phyloP scores from a whole-genome alignment of 2,113 vertebrate genomes.

The Hylia prasina region DNA sequence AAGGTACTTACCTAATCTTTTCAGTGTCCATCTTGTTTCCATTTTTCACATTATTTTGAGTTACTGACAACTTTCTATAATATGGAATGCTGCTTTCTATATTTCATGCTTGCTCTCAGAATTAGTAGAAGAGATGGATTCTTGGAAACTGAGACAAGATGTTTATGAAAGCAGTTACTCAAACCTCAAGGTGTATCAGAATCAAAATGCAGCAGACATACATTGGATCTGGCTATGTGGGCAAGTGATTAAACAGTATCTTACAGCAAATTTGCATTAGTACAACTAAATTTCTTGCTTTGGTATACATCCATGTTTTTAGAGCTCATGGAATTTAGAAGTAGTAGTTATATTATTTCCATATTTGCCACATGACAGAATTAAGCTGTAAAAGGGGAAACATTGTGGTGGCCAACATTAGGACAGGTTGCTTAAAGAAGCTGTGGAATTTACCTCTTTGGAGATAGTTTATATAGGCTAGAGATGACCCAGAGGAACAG shows the following conservation, averaged over 20 bases:
- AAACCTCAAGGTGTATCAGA: not conserved
- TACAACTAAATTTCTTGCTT: not conserved
- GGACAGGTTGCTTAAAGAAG: not conserved
- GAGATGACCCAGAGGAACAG: not conserved
- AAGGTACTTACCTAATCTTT: not conserved
- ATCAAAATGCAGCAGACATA: not conserved
- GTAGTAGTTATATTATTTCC: not conserved
- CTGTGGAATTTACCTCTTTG: not conserved
- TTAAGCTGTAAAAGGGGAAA: not conserved
- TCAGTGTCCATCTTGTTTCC: not conserved
- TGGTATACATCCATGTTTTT: not conserved
- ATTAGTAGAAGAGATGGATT: not conserved
- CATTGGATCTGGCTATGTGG: not conserved
- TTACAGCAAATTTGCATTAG: not conserved
- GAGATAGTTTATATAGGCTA: not conserved
- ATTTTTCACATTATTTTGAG: not conserved
- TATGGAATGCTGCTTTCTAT: not conserved
- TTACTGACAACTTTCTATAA: not conserved
- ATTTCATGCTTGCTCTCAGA: not conserved
- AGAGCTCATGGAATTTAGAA: not conserved
- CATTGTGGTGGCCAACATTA: not conserved
- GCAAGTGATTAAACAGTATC: not conserved
- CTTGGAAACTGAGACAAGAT: not conserved
- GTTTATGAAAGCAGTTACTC: not conserved
- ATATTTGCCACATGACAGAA: not conserved